phyloP scores from a whole-genome alignment of 1,140 invertebrate species.

The Trypoxylus dichotomus region DNA sequence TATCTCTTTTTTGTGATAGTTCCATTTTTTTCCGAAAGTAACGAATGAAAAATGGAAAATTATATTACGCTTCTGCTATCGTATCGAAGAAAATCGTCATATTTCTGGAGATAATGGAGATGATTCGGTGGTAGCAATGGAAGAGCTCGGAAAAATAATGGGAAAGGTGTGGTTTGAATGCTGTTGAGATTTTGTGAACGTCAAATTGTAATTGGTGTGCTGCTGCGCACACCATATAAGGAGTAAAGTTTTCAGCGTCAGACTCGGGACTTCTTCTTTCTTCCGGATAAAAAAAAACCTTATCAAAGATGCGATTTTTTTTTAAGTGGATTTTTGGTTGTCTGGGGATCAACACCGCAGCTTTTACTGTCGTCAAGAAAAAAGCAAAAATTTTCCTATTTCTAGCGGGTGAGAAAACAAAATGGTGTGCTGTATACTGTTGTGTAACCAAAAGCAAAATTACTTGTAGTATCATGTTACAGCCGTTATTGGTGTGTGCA shows the following conservation, averaged over 20 bases:
- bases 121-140: background rate
- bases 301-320: too few relatives aligned
- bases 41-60: too few relatives aligned
- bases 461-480: constrained; percentile 21
- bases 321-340: too few relatives aligned
- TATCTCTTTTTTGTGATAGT: too few relatives aligned
- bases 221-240: constrained; percentile 45
- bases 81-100: too few relatives aligned
- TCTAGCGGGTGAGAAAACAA: background rate
- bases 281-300: background rate
- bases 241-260: background rate
- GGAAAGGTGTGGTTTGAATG: background rate
- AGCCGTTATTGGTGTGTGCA: constrained; percentile 39
- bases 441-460: constrained; percentile 16
- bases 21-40: too few relatives aligned
- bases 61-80: too few relatives aligned
- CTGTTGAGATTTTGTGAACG: background rate
- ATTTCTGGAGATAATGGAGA: too few relatives aligned
- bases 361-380: background rate
- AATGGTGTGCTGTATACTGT: background rate
- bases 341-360: background rate
- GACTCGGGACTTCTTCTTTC: background rate
- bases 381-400: background rate
- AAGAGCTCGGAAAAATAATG: background rate
- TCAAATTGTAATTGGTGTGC: constrained; percentile 39